Evolutionary conservation across 2,113 vertebrate species (phyloP), one percentile per base, ranked within the genome.

Genomic region (Sebastes fasciatus): DNA sequence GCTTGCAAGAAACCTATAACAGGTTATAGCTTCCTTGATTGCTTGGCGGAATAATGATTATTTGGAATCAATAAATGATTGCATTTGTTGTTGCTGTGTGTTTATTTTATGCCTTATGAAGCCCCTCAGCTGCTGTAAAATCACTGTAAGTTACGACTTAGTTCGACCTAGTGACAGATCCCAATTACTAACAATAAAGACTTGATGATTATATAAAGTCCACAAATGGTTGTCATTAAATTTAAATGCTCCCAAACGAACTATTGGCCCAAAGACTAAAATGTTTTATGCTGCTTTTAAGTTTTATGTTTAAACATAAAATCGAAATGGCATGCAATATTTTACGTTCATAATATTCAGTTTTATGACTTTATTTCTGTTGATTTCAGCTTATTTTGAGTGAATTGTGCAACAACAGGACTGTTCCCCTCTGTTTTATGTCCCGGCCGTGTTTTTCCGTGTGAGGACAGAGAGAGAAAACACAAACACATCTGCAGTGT

Each of bases 401-500:
- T 34, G 58, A 84, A 60, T 51, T 76, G 54, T 71, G 51, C 1
- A 66, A 48, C 52, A 58, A 54, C 48, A 49, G 4, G 11, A 55
- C 1, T 40, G 21, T 77, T 66, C 74, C 23, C 8, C 45, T 52
- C 17, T 34, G 40, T 54, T 46, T 16, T 17, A 11, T 21, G 43
- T 85, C 61, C 6, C 55, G 8, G 64, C 62, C 55, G 40, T 45
- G 62, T 76, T 74, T 83, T 70, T 74, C 75, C 57, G 68, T 62
- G 8, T 1, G 34, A 54, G 34, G 3, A 62, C 49, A 60, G 49
- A 77, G 46, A 90, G 81, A 86, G 34, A 34, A 34, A 34, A 34
- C 3, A 34, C 34, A 87, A 52, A 65, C 82, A 88, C 89, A 90
- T 84, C 76, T 91, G 88, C 86, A 64, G 51, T 42, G 51, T 42